Base-by-base conservation (phyloP, 1,140 invertebrate genomes). In the Goniozus legneri region DNA sequence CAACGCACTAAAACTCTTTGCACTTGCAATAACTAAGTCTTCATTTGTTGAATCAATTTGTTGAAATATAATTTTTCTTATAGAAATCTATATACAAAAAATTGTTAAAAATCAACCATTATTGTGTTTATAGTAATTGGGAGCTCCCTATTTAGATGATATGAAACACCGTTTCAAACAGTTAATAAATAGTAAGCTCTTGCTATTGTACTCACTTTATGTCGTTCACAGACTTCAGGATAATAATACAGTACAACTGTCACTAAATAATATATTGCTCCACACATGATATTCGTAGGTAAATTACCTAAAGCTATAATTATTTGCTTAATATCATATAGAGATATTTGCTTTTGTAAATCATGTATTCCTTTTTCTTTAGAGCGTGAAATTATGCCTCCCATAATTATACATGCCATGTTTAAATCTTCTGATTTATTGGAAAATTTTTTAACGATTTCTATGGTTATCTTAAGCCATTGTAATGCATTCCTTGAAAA, bases 261-360 rank as follows among this genome's bases (percentile, higher is more conserved):
- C 13, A 67, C 18, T 31, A 71, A 46, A 46, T 71, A 69, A 38
- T 65, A 69, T 0, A 51, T 38, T 1, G 59, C 61, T 0, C 60
- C 54, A 39, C 40, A 54, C 19, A 32, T 53, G 34, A 30, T 62
- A 0, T 56, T 19, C 8, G 2, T 0, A 8, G 54, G 38, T 10
- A 66, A 53, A 39, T 60, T 62, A 1, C 20, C 39, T 12, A 69
- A 48, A 3, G 47, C 18, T 27, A 50, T 52, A 13, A 72, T n/a
- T 1, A 73, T 18, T 20, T 65, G 64, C 40, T 73, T 74, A 0
- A 74, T 52, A 45, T 56, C 59, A 50, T 73, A 68, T 54, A 64
- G 58, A 0, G 72, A 71, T 19, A 75, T 46, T 18, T 65, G 55
- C 46, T 73, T 73, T 0, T 66, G 64, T 22, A 72, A 14, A 27